These are phyloP conservation scores for Cassiopea andromeda DNA, from an alignment of 30 jellyfish, hydroid and myxozoan genomes.

Conservation along the genomic window DNA sequence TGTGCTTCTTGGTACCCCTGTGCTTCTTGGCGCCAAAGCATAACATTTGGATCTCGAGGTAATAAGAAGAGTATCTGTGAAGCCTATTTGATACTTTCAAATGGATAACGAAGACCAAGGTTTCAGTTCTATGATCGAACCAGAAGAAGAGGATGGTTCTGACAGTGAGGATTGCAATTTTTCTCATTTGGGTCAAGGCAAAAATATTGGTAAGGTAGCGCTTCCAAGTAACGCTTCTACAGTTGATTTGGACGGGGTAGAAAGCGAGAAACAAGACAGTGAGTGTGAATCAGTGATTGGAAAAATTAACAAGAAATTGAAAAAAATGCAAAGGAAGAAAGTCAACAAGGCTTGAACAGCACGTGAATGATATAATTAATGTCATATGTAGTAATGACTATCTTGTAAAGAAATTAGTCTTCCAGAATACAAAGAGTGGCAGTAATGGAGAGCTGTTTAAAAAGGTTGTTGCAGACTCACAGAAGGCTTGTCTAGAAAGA, in stretches of 20 bases:
- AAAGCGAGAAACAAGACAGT: slow-evolving; percentile 9
- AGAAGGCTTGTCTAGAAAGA: slow-evolving; percentile 4
- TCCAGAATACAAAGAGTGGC: slow-evolving; percentile 12
- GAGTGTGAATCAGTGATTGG: slow-evolving; percentile 8
- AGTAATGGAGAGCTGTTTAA: slow-evolving; percentile 10
- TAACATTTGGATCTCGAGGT: no score
- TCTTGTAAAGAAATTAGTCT: slow-evolving; percentile 9
- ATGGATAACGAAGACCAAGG: no score
- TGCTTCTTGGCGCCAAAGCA: no score
- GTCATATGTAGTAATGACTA: slow-evolving; percentile 7
- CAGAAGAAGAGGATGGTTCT: no score
- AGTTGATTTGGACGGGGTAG: background rate
- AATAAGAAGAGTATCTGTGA: no score
- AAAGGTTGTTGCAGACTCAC: background rate
- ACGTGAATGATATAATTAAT: background rate
- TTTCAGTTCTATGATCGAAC: no score
- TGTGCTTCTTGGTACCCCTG: no score
- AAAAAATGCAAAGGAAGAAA: slow-evolving; percentile 3
- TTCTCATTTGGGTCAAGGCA: no score
- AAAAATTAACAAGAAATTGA: background rate
- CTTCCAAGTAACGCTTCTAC: no score
- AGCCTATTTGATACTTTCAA: no score
- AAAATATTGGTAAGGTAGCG: no score
- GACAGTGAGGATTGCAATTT: no score
- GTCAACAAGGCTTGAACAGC: slow-evolving; percentile 3